phyloP scores from a whole-genome alignment of 2,888 invertebrate species.

The Spicauda simplicius region DNA sequence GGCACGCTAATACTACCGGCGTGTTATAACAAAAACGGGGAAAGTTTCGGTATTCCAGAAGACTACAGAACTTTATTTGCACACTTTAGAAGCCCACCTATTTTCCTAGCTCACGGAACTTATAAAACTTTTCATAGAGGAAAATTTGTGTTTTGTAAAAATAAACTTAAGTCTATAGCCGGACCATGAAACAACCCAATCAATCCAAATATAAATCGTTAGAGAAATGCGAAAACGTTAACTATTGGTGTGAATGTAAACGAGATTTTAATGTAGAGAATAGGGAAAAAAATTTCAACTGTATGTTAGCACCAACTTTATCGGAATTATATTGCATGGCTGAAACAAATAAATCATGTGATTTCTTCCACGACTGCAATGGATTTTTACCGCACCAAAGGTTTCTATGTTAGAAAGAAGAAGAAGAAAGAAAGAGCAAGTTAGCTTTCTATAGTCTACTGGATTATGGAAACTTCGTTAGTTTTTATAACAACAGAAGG shows the following conservation, averaged over 20 bases:
- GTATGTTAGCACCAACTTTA: too few species aligned
- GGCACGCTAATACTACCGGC: slow-evolving; percentile 12
- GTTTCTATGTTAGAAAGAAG: too few species aligned
- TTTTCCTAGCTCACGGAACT: slow-evolving; percentile 17
- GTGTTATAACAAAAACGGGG: slow-evolving; percentile 25
- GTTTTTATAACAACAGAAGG: slow-evolving; percentile 25
- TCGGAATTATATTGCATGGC: too few species aligned
- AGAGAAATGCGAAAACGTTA: too few species aligned
- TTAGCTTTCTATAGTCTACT: slow-evolving; percentile 17
- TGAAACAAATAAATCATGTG: too few species aligned
- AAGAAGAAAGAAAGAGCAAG: slow-evolving; percentile 10
- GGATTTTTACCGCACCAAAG: too few species aligned
- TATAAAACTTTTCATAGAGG: slow-evolving; percentile 25
- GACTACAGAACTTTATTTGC: slow-evolving; percentile 19
- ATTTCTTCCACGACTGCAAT: too few species aligned
- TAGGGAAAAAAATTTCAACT: too few species aligned
- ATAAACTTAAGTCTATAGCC: background rate
- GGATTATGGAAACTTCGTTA: slow-evolving; percentile 24
- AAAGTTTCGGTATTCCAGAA: slow-evolving; percentile 24
- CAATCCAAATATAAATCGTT: too few species aligned
- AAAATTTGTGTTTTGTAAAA: background rate
- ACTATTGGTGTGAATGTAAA: too few species aligned
- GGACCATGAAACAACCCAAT: too few species aligned
- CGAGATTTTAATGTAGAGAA: too few species aligned
- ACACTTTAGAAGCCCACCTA: slow-evolving; percentile 23